Conservation (phyloP, 2,888 invertebrate genomes). For the Frankliniella intonsa region DNA sequence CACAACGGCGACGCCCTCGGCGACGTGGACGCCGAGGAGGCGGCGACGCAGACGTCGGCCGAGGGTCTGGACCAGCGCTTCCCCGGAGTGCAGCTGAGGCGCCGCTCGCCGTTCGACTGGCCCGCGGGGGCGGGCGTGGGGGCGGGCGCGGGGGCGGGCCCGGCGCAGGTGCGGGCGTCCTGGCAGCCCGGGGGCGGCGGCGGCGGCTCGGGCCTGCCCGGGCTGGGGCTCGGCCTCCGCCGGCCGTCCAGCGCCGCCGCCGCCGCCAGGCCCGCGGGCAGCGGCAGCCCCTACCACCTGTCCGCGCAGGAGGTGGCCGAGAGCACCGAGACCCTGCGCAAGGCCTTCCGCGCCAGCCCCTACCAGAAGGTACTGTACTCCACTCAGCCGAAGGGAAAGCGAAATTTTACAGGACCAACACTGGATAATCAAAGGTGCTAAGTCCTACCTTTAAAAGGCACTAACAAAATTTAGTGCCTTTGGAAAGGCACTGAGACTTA, state of each 20-base stretch:
- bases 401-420: no score
- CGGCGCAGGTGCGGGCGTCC: neutral
- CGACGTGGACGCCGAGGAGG: conserved; percentile 16
- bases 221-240: neutral
- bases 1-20: neutral
- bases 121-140: neutral
- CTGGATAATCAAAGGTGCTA: no score
- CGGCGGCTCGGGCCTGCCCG: neutral
- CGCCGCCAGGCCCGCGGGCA: neutral
- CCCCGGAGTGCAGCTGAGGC: conserved; percentile 37
- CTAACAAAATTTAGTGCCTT: no score
- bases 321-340: conserved; percentile 33
- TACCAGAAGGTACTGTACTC: conserved; percentile 36
- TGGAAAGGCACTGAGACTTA: no score
- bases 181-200: neutral
- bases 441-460: no score
- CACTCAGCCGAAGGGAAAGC: neutral
- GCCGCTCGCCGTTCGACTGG: conserved; percentile 24
- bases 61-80: conserved; percentile 31
- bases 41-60: neutral
- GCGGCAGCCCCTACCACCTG: conserved; percentile 5
- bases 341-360: conserved; percentile 36
- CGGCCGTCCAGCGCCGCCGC: neutral
- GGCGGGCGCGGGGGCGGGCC: neutral
- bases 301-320: conserved; percentile 24